Evolutionary conservation across 2,888 invertebrate genomes (phyloP).

Genomic region (Tethea ocularis): DNA sequence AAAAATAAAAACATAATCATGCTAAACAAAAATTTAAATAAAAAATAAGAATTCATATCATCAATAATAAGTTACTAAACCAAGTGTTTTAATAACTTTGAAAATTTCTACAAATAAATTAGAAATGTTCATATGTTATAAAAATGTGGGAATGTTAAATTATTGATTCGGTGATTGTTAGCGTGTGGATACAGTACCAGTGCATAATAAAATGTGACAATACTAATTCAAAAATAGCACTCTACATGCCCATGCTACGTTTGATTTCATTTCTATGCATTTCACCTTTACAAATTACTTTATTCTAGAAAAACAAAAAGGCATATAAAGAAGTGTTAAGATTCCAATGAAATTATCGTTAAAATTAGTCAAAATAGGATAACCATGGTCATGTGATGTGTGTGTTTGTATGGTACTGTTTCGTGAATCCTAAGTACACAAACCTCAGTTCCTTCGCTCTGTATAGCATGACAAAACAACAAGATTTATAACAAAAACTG

Average conservation of each 20-base stretch:
- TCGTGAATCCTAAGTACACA: constrained; percentile 65
- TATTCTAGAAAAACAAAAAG: constrained; percentile 3
- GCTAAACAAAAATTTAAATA: constrained; percentile 54
- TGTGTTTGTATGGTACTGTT: constrained; percentile 50
- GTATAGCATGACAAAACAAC: constrained; percentile 80
- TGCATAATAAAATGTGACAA: neutral
- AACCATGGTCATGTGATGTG: constrained; percentile 37
- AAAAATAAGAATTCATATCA: constrained; percentile 27
- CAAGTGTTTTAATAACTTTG: neutral
- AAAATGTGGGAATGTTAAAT: neutral
- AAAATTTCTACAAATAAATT: neutral
- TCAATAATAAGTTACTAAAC: constrained; percentile 12
- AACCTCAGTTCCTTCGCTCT: constrained; percentile 81
- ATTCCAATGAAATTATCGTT: constrained; percentile 32
- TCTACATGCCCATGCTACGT: constrained; percentile 1
- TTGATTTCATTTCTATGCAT: neutral
- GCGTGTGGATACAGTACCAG: neutral
- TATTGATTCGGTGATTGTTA: neutral
- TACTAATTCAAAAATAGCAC: neutral
- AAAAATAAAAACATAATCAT: constrained; percentile 72
- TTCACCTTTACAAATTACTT: constrained; percentile 13
- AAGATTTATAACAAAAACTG: constrained; percentile 63
- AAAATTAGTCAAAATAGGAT: constrained; percentile 30
- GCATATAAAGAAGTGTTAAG: neutral
- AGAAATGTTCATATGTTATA: neutral